These are phyloP conservation scores for Cygnus atratus DNA, from an alignment of 2,113 vertebrate genomes.

Conservation along the genomic window DNA sequence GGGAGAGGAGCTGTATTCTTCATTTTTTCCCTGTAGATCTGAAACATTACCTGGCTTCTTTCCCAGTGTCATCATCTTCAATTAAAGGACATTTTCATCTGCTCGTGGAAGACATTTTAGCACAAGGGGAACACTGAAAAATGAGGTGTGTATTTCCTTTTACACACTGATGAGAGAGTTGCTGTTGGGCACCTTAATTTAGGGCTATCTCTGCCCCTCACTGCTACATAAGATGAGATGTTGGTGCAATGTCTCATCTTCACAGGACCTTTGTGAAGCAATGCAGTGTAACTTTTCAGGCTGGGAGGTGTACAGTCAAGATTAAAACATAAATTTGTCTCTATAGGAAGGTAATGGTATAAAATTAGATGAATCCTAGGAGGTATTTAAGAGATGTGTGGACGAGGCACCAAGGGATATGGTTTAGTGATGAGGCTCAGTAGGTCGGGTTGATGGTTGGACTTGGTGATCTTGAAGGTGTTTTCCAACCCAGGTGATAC, in stretches of 20 bases:
- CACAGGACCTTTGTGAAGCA: not conserved
- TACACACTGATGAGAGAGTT: not conserved
- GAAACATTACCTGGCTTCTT: not conserved
- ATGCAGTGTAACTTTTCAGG: not conserved
- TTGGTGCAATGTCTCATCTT: not conserved
- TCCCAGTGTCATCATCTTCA: not conserved
- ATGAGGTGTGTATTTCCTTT: not conserved
- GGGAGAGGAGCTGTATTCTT: not conserved
- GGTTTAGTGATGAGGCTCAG: not conserved
- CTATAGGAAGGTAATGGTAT: too few relatives aligned
- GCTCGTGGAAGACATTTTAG: not conserved
- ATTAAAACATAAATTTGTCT: not conserved
- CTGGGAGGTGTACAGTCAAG: too few relatives aligned
- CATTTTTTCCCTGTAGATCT: not conserved
- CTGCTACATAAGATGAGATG: not conserved
- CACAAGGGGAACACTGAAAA: fast-evolving
- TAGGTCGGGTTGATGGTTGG: not conserved
- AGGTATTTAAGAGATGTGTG: not conserved
- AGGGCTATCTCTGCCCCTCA: not conserved
- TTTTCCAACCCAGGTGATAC: not conserved
- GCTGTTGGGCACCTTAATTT: not conserved
- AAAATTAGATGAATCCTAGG: not conserved
- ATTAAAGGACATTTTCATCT: not conserved
- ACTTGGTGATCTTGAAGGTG: not conserved
- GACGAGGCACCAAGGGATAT: not conserved